Base-by-base conservation (phyloP, 2,797 vertebrate genomes). In the Lateolabrax maculatus region DNA sequence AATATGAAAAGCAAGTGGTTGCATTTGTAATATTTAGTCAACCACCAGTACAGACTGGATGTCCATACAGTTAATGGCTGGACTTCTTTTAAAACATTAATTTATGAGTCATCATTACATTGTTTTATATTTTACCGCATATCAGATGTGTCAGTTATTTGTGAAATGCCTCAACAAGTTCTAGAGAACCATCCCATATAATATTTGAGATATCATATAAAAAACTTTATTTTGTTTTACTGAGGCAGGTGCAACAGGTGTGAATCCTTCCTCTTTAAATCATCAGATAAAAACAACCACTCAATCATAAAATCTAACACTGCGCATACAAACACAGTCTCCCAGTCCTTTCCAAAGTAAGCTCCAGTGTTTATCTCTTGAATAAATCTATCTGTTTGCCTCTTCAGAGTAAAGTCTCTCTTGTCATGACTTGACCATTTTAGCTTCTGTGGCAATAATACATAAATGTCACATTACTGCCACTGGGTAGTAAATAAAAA, bases 371-470 rank as follows among this genome's bases (percentile, higher is more conserved):
- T 84, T 72, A 84, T 79, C 64, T 79, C 44, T 55, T 23, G n/a
- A 71, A 53, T 76, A 29, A 80, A 77, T 83, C 67, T 57, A 60
- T 81, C 56, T 75, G 46, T 79, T 86, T 72, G 36, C 29, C 56
- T 77, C 56, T 72, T 83, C 53, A 81, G 23, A 57, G 34, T 53
- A 73, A 58, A 70, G 60, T 3, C 55, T 57, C 65, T 82, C 29
- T 23, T 83, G 72, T 88, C 73, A 19, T 62, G 66, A 77, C 71
- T 73, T 80, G 81, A 84, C 71, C 77, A 75, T 64, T 81, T 82
- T 74, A 69, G 66, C 39, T 83, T 60, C 46, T 12, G 43, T 60
- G 19, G 21, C 49, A 77, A 74, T 66, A 70, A 77, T 3, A 56
- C 41, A 71, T 21, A 75, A 80, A 79, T 74, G 51, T 68, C 75